Base-by-base conservation (phyloP, 1,140 invertebrate genomes). In the Arctopsyche grandis region DNA sequence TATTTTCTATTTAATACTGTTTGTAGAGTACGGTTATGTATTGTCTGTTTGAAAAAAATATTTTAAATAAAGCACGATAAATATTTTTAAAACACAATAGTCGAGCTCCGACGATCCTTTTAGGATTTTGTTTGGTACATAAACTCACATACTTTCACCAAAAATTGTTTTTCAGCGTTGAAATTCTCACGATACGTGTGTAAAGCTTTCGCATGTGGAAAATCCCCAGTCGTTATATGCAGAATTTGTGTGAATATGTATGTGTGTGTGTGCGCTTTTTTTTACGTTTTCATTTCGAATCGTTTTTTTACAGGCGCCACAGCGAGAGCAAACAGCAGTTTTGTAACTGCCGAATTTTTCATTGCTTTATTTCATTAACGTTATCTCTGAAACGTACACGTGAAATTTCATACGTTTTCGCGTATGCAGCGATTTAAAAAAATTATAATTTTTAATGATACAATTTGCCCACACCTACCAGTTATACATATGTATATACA, bases 271-370 rank as follows among this genome's bases (percentile, higher is more conserved):
- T 60, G n/a, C 1, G 5, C n/a, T 12, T 73, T 74, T 74, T 74
- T 74, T 46, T 29, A 56, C 71, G 71, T 74, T 74, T 74, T 74
- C 48, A 56, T 74, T 74, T 74, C 48, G 44, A 24, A 48, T 21
- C 22, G 71, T 24, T 56, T 56, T 74, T 74, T 46, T 73, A 52
- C 22, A 10, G 16, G 48, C 10, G 21, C n/a, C 63, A n/a, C 71
- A 52, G 16, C 19, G 21, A 16, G n/a, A 26, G 71, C 71, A 56
- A 74, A 74, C 71, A 56, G 71, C 71, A 74, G 71, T 74, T 74
- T 74, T 74, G 71, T 74, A 74, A 74, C 71, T 74, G 71, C 48
- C 71, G 71, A 74, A 74, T 74, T 74, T 71, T 74, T 74, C 71
- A 56, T 74, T 74, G 71, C 48, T 74, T 74, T 74, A 74, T 74